Base-by-base conservation (phyloP, 1,140 invertebrate species). In the Scaptomyza graminum region DNA sequence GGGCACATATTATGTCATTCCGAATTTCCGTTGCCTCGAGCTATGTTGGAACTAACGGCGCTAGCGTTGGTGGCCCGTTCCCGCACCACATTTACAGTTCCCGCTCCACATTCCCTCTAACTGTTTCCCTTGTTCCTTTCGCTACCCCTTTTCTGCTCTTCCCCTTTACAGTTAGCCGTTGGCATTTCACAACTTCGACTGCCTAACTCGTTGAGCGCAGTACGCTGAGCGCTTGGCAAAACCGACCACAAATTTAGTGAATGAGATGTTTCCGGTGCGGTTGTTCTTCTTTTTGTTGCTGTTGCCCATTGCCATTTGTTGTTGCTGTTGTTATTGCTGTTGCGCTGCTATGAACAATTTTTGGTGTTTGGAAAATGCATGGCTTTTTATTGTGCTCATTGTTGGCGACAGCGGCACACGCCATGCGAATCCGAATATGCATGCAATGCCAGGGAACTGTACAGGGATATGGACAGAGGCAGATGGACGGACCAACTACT, bases 301-400 rank as follows among this genome's bases (percentile, higher is more conserved):
- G 61, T 28, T 55, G 64, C 25, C 47, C 47, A 62, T 62, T 62
- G 62, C 41, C 51, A 55, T 55, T 59, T 46, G 57, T 31, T 31
- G 28, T 31, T 6, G 28, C 0, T 31, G 28, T 59, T 46, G 57
- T 16, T 49, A 63, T 52, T 49, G 76, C 11, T 64, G 57, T 43
- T 71, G 68, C 51, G 60, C 60, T 49, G 62, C 66, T 74, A 61
- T 70, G 60, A 61, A 84, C 78, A 90, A 83, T 84, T 89, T 90
- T 89, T 84, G 84, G 80, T 89, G 80, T 90, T 89, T 90, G 84
- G 77, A 89, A 89, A 90, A 89, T 89, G 80, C 84, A 89, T 89
- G 74, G 85, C 85, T 89, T 89, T 85, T 84, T 84, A 84, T 89
- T 83, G 76, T 89, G 80, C 84, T 85, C 76, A 85, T 89, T 89